phyloP scores from a whole-genome alignment of 1,140 invertebrate species.

The Leptopilina clavipes region DNA sequence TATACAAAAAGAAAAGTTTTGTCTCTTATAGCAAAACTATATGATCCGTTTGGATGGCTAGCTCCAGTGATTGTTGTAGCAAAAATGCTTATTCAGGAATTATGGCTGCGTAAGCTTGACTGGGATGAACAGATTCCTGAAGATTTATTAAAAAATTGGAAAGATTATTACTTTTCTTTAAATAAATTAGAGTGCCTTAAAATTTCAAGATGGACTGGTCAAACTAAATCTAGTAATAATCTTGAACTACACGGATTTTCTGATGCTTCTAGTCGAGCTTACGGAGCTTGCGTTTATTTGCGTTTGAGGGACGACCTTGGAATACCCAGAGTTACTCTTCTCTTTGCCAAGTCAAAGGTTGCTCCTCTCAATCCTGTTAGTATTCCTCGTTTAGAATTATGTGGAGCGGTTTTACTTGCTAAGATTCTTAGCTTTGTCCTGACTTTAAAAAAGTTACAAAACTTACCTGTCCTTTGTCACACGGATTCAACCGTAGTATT shows the following conservation, averaged over 20 bases:
- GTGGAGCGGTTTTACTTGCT: slow-evolving; percentile 57
- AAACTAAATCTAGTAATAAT: no score
- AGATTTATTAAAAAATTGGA: no score
- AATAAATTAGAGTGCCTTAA: no score
- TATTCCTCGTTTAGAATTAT: slow-evolving; percentile 66
- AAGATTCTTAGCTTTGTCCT: slow-evolving; percentile 42
- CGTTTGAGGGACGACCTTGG: neutral
- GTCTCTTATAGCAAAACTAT: slow-evolving; percentile 24
- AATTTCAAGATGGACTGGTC: no score
- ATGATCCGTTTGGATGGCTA: slow-evolving; percentile 31
- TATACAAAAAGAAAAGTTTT: slow-evolving; percentile 21
- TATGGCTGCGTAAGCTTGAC: slow-evolving; percentile 1
- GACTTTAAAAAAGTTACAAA: neutral
- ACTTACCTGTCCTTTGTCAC: slow-evolving; percentile 45
- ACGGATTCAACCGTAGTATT: slow-evolving; percentile 60
- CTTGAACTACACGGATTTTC: slow-evolving; percentile 48
- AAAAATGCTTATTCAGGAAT: slow-evolving; percentile 32
- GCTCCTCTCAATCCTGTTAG: slow-evolving; percentile 47
- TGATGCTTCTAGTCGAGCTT: slow-evolving; percentile 45
- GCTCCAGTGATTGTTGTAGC: neutral
- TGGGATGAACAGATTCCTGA: neutral
- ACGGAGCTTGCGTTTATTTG: slow-evolving; percentile 47
- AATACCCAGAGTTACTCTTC: neutral
- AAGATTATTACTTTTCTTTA: no score
- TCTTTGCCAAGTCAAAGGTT: slow-evolving; percentile 45